Base-by-base conservation (phyloP, 2,888 invertebrate species). In the Autographa gamma region DNA sequence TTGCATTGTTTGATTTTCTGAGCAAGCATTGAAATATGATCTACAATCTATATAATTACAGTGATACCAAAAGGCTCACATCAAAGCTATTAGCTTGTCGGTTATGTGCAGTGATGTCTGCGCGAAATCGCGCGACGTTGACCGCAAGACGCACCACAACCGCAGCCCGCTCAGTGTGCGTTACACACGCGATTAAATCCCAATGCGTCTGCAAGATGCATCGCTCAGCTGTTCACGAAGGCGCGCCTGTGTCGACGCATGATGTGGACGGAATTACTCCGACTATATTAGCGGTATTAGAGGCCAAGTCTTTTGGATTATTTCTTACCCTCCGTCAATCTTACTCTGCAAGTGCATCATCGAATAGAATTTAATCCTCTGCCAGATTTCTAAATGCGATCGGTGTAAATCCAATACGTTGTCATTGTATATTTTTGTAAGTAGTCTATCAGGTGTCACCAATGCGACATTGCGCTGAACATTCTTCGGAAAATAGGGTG, bases 71-170 rank as follows among this genome's bases (percentile, higher is more conserved):
- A 34, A 13, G 13, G 13, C 32, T 52, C 18, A 31, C 52, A 43
- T 43, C 63, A 60, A 48, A 58, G 52, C 56, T 63, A 80, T 72
- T 80, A 64, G 76, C 16, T 56, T 34, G 60, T 34, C 19, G 66
- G 60, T 63, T 38, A 70, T 66, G 81, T 64, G 66, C 74, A 77
- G 69, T 63, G 67, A 63, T 54, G 70, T 59, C 34, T 14, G 77
- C 32, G 67, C 69, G 34, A 80, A 67, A 60, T 62, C 62, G 64
- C 71, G 63, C 58, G 59, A 31, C 31, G 54, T 64, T 76, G 71
- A 83, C 84, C 85, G 75, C 85, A 81, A 79, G 75, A 74, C 76
- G 66, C 74, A 65, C 72, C 69, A 80, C 80, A 64, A 84, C 86
- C 85, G 80, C 82, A 77, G 67, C 70, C 66, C 73, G 76, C 72